Percentiles rank a stretch among this genome's conserved stretches.
phyloP scores from a whole-genome alignment of 2,113 vertebrate genomes.

The Motacilla tschutschensis region DNA sequence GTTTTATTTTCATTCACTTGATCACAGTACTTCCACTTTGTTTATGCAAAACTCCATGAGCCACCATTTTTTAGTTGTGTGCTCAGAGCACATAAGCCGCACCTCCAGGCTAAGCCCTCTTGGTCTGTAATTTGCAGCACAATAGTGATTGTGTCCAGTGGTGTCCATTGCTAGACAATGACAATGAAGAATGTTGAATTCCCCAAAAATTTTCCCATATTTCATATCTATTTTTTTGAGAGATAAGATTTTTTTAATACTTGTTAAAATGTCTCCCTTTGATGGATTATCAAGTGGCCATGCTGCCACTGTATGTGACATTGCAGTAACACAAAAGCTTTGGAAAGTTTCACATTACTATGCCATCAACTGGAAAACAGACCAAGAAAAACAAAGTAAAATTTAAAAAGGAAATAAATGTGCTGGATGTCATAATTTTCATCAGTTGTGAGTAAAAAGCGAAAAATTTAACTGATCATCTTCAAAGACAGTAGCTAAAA shows the following conservation, averaged over 20 bases:
- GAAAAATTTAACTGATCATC: neutral
- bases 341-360: neutral
- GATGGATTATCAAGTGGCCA: neutral
- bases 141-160: neutral
- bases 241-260: neutral
- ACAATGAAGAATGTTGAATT: neutral
- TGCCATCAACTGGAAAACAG: neutral
- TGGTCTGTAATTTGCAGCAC: neutral
- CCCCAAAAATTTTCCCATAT: neutral
- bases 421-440: neutral
- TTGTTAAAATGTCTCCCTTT: neutral
- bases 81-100: neutral
- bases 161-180: too few relatives aligned
- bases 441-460: neutral
- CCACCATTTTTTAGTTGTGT: rapidly evolving
- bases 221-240: neutral
- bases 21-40: neutral
- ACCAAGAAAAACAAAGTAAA: neutral
- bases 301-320: neutral
- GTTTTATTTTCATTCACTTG: neutral
- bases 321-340: neutral
- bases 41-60: neutral
- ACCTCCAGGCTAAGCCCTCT: neutral
- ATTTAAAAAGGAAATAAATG: neutral
- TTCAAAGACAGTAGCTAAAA: neutral